Percentiles rank a stretch among this genome's conserved stretches.
phyloP scores from a whole-genome alignment of 2,888 invertebrate genomes.

The Heliconius aoede region DNA sequence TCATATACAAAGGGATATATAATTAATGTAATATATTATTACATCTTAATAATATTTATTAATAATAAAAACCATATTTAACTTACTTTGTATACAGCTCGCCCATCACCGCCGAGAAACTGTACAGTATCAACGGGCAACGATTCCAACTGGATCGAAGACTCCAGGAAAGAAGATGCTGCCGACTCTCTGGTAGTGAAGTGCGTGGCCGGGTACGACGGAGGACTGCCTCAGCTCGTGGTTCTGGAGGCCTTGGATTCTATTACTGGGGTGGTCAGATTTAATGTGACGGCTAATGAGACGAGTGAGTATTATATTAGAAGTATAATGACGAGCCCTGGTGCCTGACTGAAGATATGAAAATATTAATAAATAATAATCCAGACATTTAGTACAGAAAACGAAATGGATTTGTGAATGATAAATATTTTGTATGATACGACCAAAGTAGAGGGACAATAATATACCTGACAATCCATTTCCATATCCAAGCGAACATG shows the following conservation, averaged over 20 bases:
- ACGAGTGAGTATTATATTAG: slow-evolving; percentile 62
- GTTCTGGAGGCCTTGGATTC: slow-evolving; percentile 92
- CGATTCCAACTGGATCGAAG: slow-evolving; percentile 79
- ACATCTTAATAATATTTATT: not conserved
- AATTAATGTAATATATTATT: too few relatives aligned
- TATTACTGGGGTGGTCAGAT: slow-evolving; percentile 85
- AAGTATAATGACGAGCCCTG: too few relatives aligned
- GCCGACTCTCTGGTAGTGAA: slow-evolving; percentile 87
- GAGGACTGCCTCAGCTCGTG: slow-evolving; percentile 93
- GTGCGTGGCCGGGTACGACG: slow-evolving; percentile 94
- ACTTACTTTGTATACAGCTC: slow-evolving; percentile 76
- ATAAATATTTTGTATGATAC: not conserved
- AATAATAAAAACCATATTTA: not conserved
- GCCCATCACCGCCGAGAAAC: slow-evolving; percentile 92
- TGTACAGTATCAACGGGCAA: slow-evolving; percentile 89
- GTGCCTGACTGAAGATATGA: too few relatives aligned
- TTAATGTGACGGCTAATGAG: slow-evolving; percentile 88
- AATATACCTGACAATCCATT: not conserved
- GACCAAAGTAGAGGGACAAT: too few relatives aligned
- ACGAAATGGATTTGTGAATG: not conserved
- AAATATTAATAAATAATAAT: too few relatives aligned
- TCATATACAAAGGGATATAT: too few relatives aligned
- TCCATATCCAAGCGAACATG: slow-evolving; percentile 20
- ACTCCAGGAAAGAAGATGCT: slow-evolving; percentile 65
- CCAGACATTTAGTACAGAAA: not conserved